Evolutionary conservation across 2,888 invertebrate genomes (phyloP), one percentile per base, ranked within the genome.

Genomic region (Drosophila cyrtoloma): DNA sequence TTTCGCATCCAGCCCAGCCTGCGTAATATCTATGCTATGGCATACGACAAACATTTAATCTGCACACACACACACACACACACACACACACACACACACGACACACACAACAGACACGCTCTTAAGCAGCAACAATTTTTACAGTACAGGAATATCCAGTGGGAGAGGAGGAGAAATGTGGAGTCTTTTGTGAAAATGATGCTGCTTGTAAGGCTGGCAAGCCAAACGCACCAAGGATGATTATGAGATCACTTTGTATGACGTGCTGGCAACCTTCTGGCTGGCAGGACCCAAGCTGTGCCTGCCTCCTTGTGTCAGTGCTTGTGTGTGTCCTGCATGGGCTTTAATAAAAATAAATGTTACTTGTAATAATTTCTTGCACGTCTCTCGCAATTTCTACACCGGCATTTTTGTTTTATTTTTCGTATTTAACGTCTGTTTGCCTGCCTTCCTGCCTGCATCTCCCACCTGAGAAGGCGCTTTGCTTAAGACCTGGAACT

Each of bases 161-260:
- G 47, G 10, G 35, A 32, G 47, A 28, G 61, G 28, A 28, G 33
- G 55, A 39, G 62, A 30, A 32, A 30, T 52, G 66, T 30, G 74
- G 44, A 57, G 60, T 42, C 75, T 74, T 87, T 87, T 84, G 78
- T 86, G 66, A 80, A 89, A 89, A 87, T 89, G 82, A 89, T 82
- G 85, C 85, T 73, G 62, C 89, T 81, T 81, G 79, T 86, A 82
- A 76, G 56, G 68, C 79, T 79, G 79, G 75, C 82, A 82, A 82
- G 76, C 64, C 78, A 86, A 88, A 82, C 75, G 85, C 77, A 86
- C 84, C 53, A 71, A 78, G 83, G 79, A 91, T 91, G 91, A 91
- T 92, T 91, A 92, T 91, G 86, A 91, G 92, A 91, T 92, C 90
- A 91, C 84, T 92, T 91, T 91, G 87, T 87, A 70, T 81, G 88